Evolutionary conservation across 30 jellyfish, hydroid and myxozoan genomes (phyloP), one percentile per base, ranked within the genome.

Genomic region (Aurelia coerulea): DNA sequence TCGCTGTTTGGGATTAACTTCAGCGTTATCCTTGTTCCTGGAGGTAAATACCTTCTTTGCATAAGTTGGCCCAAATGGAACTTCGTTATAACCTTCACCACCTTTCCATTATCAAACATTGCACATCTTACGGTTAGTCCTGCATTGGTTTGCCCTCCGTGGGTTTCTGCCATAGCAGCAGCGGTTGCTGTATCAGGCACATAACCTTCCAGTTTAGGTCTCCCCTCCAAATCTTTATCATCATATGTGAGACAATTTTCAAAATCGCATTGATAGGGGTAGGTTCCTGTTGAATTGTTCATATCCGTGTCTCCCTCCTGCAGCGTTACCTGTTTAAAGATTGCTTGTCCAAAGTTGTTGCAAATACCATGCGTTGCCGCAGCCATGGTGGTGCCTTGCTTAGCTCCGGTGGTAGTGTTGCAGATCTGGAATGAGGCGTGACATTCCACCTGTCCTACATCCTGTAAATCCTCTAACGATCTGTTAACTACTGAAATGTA

Each of bases 291-390:
- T 0, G 76, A 66, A 5, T 17, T 9, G 16, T 66, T 66, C 76
- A 66, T 66, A 2, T 66, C 76, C 2, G 5, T 66, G 13, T 66
- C 76, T 3, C 76, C 76, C 58, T 66, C 76, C 13, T 66, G 76
- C 76, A 66, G 16, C 16, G 76, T 66, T 5, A 66, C 46, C 9
- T 66, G 76, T 17, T 66, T 66, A 15, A 66, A n/a, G 16, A 66
- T 66, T 23, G 46, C 11, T 10, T 66, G 76, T 3, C 46, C 76
- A 23, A 66, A 66, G 16, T 23, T 23, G 16, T 66, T 66, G 42
- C 76, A 66, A 10, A 66, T 23, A 1, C 46, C 76, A 16, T 66
- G 19, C 10, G 2, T 23, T 0, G 76, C 46, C 9, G 76, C 56
- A 4, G 11, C 1, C 56, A 46, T 46, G 2, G 13, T 9, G 14